phyloP scores from a whole-genome alignment of 2,113 vertebrate species.

The Scophthalmus maximus region DNA sequence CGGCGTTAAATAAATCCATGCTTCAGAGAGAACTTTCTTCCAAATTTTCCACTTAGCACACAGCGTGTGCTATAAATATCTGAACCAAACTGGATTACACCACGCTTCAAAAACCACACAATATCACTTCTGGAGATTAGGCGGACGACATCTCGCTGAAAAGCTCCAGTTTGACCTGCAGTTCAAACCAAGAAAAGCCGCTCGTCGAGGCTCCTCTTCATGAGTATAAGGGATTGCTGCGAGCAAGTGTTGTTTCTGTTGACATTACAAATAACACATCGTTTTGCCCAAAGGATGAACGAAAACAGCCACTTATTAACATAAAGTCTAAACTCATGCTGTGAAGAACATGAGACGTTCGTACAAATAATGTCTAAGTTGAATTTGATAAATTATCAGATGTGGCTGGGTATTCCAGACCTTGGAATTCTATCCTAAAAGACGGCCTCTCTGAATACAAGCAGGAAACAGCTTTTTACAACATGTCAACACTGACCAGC shows the following conservation, averaged over 20 bases:
- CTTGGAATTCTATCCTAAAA: conserved; percentile 26
- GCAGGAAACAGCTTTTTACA: conserved; percentile 28
- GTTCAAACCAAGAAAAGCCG: background rate
- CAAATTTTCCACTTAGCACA: conserved; percentile 67
- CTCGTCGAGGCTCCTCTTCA: background rate
- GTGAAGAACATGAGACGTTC: background rate
- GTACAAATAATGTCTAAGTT: background rate
- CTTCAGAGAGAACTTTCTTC: conserved; percentile 58
- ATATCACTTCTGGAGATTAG: conserved; percentile 20
- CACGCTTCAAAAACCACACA: conserved; percentile 29
- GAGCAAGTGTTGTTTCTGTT: background rate
- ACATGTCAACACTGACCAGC: background rate
- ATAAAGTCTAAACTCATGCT: background rate
- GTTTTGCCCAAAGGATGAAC: background rate
- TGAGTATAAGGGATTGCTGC: background rate
- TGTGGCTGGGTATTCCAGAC: conserved; percentile 15
- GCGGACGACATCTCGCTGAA: conserved; percentile 20
- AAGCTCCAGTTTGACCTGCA: conserved; percentile 17
- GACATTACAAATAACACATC: background rate
- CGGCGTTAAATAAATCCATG: conserved; percentile 55
- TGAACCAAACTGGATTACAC: conserved; percentile 38
- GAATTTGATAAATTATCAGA: background rate
- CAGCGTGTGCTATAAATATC: conserved; percentile 52
- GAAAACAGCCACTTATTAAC: background rate
- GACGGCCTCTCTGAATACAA: background rate